phyloP scores from a whole-genome alignment of 2,113 vertebrate genomes.

The Phaethornis superciliosus region DNA sequence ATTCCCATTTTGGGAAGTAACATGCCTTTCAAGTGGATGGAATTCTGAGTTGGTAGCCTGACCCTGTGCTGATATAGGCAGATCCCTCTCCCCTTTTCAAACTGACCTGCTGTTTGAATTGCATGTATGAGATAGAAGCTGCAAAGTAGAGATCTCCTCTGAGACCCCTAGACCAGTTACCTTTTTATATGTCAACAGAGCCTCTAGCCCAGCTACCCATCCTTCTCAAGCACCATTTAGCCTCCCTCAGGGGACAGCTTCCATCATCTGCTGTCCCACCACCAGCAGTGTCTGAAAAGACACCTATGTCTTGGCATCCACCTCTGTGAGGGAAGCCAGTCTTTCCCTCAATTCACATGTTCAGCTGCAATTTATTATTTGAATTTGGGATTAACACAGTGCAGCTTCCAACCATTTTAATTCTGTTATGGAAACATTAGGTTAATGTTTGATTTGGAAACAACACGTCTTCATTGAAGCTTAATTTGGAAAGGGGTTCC shows the following conservation, averaged over 20 bases:
- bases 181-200: background rate
- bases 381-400: background rate
- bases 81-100: background rate
- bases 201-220: background rate
- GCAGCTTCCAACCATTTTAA: background rate
- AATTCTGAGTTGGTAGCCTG: background rate
- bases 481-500: background rate
- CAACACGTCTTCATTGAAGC: background rate
- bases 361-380: background rate
- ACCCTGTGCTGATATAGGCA: background rate
- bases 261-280: background rate
- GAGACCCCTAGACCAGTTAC: background rate
- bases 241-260: background rate
- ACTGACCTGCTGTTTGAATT: background rate
- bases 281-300: background rate
- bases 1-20: background rate
- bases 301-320: background rate
- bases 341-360: background rate
- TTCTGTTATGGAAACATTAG: background rate
- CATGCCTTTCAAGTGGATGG: background rate
- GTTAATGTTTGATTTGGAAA: background rate
- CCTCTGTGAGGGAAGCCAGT: accelerated
- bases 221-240: background rate
- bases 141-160: background rate
- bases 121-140: background rate